Percentiles rank a stretch among this genome's conserved stretches.
phyloP scores from a whole-genome alignment of 2,888 invertebrate genomes.

The Hyppa rectilinea region DNA sequence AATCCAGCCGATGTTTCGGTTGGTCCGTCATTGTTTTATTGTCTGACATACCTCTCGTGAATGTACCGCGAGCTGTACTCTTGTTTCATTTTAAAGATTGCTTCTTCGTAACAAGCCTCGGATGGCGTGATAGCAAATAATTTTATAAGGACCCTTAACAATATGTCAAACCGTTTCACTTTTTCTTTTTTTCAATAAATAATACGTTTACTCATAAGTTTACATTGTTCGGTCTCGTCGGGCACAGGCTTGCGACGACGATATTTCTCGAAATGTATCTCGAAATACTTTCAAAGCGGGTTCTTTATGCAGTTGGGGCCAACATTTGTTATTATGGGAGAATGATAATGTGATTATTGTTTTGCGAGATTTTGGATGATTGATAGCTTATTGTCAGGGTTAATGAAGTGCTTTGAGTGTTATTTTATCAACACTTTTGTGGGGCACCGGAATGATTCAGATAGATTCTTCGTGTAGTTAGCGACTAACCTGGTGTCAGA shows the following conservation, averaged over 20 bases:
- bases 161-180: conserved; percentile 87
- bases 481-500: no score
- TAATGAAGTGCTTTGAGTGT: conserved; percentile 86
- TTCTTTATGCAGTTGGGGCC: conserved; percentile 88
- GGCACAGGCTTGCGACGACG: conserved; percentile 81
- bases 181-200: conserved; percentile 88
- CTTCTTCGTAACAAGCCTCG: conserved; percentile 83
- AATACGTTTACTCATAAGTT: conserved; percentile 88
- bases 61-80: conserved; percentile 74
- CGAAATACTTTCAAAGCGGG: conserved; percentile 82
- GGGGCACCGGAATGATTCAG: conserved; percentile 31
- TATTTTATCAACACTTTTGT: conserved; percentile 66
- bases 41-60: conserved; percentile 74
- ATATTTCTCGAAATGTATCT: conserved; percentile 86
- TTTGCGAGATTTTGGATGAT: conserved; percentile 88
- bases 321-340: conserved; percentile 89
- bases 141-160: conserved; percentile 89
- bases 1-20: conserved; percentile 72
- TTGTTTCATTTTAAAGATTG: conserved; percentile 80
- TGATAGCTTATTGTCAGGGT: conserved; percentile 87
- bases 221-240: conserved; percentile 88
- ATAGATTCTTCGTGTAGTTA: conserved; percentile 13
- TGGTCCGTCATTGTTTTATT: conserved; percentile 76
- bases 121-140: conserved; percentile 90
- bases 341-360: conserved; percentile 91